phyloP scores from a whole-genome alignment of 2,888 invertebrate species.

The Serrognathus titanus region DNA sequence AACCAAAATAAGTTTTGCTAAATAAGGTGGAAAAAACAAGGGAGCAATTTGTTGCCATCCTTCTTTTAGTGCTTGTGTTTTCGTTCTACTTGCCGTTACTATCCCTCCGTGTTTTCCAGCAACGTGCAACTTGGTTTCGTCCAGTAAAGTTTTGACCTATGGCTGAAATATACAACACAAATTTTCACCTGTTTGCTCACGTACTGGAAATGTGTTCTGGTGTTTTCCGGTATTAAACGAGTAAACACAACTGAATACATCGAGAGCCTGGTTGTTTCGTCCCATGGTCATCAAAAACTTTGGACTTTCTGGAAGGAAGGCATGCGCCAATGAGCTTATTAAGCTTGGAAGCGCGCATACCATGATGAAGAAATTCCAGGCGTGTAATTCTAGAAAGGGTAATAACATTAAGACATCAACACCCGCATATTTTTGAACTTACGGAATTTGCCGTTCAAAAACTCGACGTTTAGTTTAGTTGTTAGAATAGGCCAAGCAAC shows the following conservation, averaged over 20 bases:
- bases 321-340: constrained; percentile 58
- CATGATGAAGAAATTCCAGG: constrained; percentile 62
- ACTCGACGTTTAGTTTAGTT: constrained; percentile 51
- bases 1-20: constrained; percentile 59
- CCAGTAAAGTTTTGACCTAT: constrained; percentile 39
- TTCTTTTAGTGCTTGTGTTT: constrained; percentile 53
- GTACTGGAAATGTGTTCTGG: constrained; percentile 63
- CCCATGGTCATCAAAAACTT: constrained; percentile 73
- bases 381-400: constrained; percentile 51
- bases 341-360: constrained; percentile 63
- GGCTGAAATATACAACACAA: constrained; percentile 12
- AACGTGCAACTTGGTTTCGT: constrained; percentile 30
- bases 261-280: constrained; percentile 62
- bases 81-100: constrained; percentile 34
- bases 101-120: constrained; percentile 9
- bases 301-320: constrained; percentile 72
- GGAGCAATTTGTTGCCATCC: constrained; percentile 63
- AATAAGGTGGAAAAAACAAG: constrained; percentile 61
- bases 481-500: constrained; percentile 73
- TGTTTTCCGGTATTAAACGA: constrained; percentile 62
- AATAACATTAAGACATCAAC: neutral
- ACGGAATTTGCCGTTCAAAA: constrained; percentile 47
- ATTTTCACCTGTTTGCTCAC: neutral
- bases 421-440: constrained; percentile 13
- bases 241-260: constrained; percentile 63